phyloP scores from a whole-genome alignment of 2,888 invertebrate species.

The Diabrotica balteata region DNA sequence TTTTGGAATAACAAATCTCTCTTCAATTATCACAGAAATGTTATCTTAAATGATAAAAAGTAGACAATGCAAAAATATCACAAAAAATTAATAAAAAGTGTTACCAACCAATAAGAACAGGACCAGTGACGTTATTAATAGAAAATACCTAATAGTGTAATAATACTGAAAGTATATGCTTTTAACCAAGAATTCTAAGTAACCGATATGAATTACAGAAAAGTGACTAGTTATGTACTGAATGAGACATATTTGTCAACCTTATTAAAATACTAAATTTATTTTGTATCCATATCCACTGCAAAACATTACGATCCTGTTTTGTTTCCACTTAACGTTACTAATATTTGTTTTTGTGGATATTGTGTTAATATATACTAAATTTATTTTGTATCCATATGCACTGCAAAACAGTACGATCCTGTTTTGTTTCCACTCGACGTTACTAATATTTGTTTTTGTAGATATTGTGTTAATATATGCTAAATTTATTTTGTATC shows the following conservation, averaged over 20 bases:
- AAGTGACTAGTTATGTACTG: neutral
- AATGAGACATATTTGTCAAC: neutral
- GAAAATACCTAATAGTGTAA: neutral
- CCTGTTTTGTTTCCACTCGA: too few species aligned
- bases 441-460: too few species aligned
- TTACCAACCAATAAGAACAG: neutral
- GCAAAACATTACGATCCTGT: too few species aligned
- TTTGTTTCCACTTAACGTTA: too few species aligned
- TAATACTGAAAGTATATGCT: neutral
- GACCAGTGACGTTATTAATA: neutral
- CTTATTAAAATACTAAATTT: too few species aligned
- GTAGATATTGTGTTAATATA: too few species aligned
- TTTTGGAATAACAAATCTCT: constrained; percentile 22
- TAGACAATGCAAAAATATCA: constrained; percentile 30
- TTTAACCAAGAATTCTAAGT: neutral
- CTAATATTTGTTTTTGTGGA: too few species aligned
- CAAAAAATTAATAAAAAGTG: constrained; percentile 24
- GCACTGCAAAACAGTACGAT: too few species aligned
- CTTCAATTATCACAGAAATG: constrained; percentile 38
- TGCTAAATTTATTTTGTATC: too few species aligned
- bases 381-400: too few species aligned
- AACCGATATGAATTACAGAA: neutral
- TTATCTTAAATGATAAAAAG: constrained; percentile 27
- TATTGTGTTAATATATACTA: too few species aligned
- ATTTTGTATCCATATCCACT: too few species aligned